Base-by-base conservation (phyloP, 2,888 invertebrate species). In the Dicyrtoma fusca region DNA sequence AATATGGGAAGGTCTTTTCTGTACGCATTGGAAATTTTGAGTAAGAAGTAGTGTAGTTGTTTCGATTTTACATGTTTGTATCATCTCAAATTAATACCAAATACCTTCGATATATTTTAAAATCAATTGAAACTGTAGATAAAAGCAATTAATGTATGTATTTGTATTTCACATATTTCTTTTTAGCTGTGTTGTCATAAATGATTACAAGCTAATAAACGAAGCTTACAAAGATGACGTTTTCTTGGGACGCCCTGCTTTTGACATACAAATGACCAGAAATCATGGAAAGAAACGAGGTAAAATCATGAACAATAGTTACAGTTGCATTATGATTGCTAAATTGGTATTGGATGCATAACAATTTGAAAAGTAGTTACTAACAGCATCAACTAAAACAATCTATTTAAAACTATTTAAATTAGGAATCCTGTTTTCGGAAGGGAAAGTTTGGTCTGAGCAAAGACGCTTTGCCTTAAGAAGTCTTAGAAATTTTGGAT, bases 111-210 rank as follows among this genome's bases (percentile, higher is more conserved):
- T 34, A 5, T 34, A 34, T 34, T 34, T 34, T 34, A 34, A 34
- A 34, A 34, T 34, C 8, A 3, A 8, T 34, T 34, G 8, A 34
- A 5, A 8, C 8, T 34, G 3, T 8, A 34, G 34, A 34, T 5
- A 34, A 34, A 34, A 34, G 8, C 34, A 34, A 34, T 34, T 3
- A 34, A 34, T 34, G 34, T 5, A 34, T 34, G 34, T 34, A 34
- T 45, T 51, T 51, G 51, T 42, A n/a, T 57, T 66, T 74, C n/a
- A n/a, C n/a, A n/a, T n/a, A n/a, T n/a, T n/a, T n/a, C n/a, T n/a
- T n/a, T n/a, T n/a, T n/a, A 77, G 79, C n/a, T 77, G 77, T 45
- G 77, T 79, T 0, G 79, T 80, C 1, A 76, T 80, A 19, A 78
- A 77, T 64, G 80, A 80, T 57, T 80, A 78, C 69, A 77, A 79